Percentiles rank a stretch among this genome's conserved stretches.
phyloP scores from a whole-genome alignment of 2,888 invertebrate species.

The Rutpela maculata region DNA sequence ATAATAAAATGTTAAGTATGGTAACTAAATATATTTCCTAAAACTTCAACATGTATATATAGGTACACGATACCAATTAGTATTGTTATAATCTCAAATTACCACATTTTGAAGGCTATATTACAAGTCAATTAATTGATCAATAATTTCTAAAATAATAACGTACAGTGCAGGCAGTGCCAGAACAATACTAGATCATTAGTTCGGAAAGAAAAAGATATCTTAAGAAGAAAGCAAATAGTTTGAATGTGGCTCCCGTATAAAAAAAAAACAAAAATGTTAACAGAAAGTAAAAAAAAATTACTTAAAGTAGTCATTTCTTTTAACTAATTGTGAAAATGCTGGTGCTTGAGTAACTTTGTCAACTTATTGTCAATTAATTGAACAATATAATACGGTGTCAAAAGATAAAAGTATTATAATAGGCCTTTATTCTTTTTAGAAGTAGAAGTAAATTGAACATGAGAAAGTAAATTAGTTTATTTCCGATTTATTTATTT shows the following conservation, averaged over 20 bases:
- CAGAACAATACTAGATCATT: too few relatives aligned
- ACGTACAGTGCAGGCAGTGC: too few relatives aligned
- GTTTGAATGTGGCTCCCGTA: too few relatives aligned
- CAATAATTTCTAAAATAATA: not conserved
- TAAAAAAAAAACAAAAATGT: too few relatives aligned
- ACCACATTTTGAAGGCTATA: not conserved
- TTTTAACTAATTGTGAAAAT: too few relatives aligned
- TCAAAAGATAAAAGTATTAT: not conserved
- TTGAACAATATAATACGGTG: not conserved
- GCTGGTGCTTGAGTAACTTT: not conserved
- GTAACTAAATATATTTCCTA: not conserved
- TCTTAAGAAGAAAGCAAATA: too few relatives aligned
- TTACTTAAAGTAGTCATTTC: too few relatives aligned
- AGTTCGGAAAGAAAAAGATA: too few relatives aligned
- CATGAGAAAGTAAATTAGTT: too few relatives aligned
- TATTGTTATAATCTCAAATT: not conserved
- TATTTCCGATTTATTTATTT: too few relatives aligned
- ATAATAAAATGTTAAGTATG: not conserved
- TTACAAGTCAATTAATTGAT: slow-evolving; percentile 7
- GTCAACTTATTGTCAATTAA: not conserved
- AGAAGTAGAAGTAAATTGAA: not conserved
- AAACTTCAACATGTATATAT: not conserved
- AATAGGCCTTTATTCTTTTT: not conserved
- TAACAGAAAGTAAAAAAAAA: too few relatives aligned
- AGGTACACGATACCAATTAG: not conserved